Evolutionary conservation across 2,888 invertebrate genomes (phyloP).

Genomic region (Periphyllus acericola): DNA sequence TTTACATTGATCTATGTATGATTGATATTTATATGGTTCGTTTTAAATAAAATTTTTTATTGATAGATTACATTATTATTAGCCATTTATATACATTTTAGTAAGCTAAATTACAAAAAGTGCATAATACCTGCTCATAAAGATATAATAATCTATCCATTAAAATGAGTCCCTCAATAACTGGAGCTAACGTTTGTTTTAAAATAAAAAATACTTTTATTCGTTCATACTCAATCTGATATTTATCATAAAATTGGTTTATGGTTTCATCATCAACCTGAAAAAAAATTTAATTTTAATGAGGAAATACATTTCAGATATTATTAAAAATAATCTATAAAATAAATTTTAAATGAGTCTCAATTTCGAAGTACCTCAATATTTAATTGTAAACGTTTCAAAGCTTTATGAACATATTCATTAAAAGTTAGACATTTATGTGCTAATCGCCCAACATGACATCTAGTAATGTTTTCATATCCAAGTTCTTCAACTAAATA

Average conservation of each 20-base stretch:
- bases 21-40: too few relatives aligned
- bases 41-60: neutral
- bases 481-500: slow-evolving; percentile 68
- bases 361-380: slow-evolving; percentile 66
- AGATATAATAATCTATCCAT: slow-evolving; percentile 84
- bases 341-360: neutral
- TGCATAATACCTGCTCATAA: slow-evolving; percentile 71
- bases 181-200: slow-evolving; percentile 80
- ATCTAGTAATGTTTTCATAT: slow-evolving; percentile 67
- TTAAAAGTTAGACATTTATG: slow-evolving; percentile 74
- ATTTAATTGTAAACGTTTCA: slow-evolving; percentile 73
- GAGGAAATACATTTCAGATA: neutral
- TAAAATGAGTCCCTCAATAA: slow-evolving; percentile 83
- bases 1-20: too few relatives aligned
- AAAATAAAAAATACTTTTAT: slow-evolving; percentile 82
- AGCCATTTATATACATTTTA: neutral
- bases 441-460: slow-evolving; percentile 75
- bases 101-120: neutral
- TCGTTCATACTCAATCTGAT: slow-evolving; percentile 70
- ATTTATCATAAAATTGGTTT: slow-evolving; percentile 67
- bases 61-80: neutral
- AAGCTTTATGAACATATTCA: slow-evolving; percentile 78
- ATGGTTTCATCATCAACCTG: slow-evolving; percentile 74
- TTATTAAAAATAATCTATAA: neutral
- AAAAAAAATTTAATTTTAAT: slow-evolving; percentile 61